A percentile compares a stretch with the other conserved stretches of the same genome.
These are phyloP conservation scores for Theristicus caerulescens DNA, from an alignment of 2,113 vertebrate species.

Conservation along the genomic window DNA sequence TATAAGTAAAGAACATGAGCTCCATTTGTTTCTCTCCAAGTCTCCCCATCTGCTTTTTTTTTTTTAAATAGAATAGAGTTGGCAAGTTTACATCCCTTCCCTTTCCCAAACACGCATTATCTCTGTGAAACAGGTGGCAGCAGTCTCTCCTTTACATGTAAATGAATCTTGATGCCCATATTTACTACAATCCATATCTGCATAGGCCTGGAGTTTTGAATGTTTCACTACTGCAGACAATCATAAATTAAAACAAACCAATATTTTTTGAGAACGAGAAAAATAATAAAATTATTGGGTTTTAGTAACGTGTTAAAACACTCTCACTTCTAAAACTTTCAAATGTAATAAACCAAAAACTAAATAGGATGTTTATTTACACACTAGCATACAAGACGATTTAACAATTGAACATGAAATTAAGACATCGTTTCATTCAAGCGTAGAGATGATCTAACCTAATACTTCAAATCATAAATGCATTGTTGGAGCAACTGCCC, in stretches of 20 bases:
- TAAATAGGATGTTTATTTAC: background rate
- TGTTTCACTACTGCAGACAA: background rate
- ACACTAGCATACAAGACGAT: background rate
- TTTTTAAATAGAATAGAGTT: constrained; percentile 48
- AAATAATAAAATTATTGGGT: background rate
- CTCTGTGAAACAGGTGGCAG: constrained; percentile 73
- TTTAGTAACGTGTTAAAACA: background rate
- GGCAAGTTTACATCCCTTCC: constrained; percentile 63
- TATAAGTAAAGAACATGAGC: constrained; percentile 64
- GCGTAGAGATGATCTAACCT: background rate
- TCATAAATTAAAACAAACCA: background rate
- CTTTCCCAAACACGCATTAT: constrained; percentile 66
- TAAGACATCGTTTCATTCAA: background rate
- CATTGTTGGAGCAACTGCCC: background rate
- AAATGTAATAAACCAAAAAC: background rate
- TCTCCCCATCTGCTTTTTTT: constrained; percentile 45
- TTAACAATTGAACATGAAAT: background rate
- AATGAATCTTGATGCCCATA: constrained; percentile 48
- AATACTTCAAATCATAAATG: constrained; percentile 9
- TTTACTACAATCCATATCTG: constrained; percentile 40
- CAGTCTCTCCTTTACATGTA: constrained; percentile 65
- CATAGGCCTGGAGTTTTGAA: constrained; percentile 1
- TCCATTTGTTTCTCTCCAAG: constrained; percentile 66
- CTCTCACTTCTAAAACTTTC: background rate
- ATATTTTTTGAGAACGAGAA: background rate